Evolutionary conservation across 2,113 vertebrate species (phyloP).

Genomic region (Crypturellus undulatus): DNA sequence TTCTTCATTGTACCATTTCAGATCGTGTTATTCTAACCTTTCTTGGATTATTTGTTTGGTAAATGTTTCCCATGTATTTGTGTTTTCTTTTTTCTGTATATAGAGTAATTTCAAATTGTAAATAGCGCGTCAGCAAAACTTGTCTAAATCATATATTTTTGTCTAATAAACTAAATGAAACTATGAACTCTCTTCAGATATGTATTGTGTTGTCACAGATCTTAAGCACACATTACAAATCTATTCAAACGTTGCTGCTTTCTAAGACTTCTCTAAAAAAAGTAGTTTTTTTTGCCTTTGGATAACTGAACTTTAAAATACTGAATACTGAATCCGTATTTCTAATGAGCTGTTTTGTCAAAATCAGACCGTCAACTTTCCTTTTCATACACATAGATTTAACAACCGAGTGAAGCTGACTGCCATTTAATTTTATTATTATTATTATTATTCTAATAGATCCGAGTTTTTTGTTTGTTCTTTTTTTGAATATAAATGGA

Average conservation of each 20-base stretch:
- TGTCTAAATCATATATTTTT: slow-evolving; percentile 99
- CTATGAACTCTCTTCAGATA: slow-evolving; percentile 57
- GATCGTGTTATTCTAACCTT: slow-evolving; percentile 80
- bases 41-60: slow-evolving; percentile 84
- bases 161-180: slow-evolving; percentile 99
- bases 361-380: neutral
- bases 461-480: neutral
- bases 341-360: neutral
- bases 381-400: neutral
- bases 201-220: slow-evolving; percentile 46
- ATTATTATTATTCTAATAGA: neutral
- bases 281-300: neutral
- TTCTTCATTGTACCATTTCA: slow-evolving; percentile 86
- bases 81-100: slow-evolving; percentile 94
- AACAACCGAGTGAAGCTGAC: neutral
- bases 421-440: too few species aligned
- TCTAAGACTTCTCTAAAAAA: neutral
- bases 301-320: neutral
- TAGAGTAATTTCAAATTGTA: slow-evolving; percentile 98
- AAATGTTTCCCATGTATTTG: slow-evolving; percentile 87
- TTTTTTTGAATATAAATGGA: slow-evolving; percentile 16
- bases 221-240: neutral
- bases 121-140: slow-evolving; percentile 96
- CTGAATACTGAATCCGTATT: neutral
- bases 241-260: neutral